Evolutionary conservation across 2,113 vertebrate species (phyloP).

Genomic region (Oxyura jamaicensis): DNA sequence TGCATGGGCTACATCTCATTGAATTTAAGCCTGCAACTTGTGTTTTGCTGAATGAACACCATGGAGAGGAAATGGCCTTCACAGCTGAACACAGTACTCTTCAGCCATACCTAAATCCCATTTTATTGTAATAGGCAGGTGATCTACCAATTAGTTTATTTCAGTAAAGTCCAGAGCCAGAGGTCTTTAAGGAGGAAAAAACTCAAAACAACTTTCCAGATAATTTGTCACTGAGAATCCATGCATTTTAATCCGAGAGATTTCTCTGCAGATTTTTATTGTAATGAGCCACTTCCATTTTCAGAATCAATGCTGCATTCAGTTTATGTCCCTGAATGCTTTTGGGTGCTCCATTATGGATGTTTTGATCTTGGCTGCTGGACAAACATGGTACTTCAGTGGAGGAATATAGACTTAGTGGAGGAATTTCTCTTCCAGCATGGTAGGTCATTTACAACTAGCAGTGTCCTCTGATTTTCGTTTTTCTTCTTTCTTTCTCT

Average conservation of each 20-base stretch:
- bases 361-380: not conserved
- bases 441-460: not conserved
- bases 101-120: not conserved
- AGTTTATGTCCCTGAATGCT: not conserved
- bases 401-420: not conserved
- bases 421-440: not conserved
- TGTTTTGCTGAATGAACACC: not conserved
- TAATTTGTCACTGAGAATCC: not conserved
- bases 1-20: not conserved
- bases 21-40: not conserved
- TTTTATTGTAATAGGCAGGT: not conserved
- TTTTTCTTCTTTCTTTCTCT: not conserved
- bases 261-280: not conserved
- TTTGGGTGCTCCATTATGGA: not conserved
- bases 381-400: not conserved
- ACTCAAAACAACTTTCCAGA: not conserved
- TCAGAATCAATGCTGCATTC: not conserved
- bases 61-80: not conserved
- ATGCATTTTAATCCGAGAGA: not conserved
- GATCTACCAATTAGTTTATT: not conserved
- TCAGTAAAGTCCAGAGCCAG: not conserved
- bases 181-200: not conserved
- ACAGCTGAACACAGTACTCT: not conserved
- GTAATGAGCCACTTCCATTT: not conserved
- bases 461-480: not conserved